A percentile compares a stretch with the other conserved stretches of the same genome.
phyloP scores from a whole-genome alignment of 2,888 invertebrate species.

The Polydrusus tereticollis region DNA sequence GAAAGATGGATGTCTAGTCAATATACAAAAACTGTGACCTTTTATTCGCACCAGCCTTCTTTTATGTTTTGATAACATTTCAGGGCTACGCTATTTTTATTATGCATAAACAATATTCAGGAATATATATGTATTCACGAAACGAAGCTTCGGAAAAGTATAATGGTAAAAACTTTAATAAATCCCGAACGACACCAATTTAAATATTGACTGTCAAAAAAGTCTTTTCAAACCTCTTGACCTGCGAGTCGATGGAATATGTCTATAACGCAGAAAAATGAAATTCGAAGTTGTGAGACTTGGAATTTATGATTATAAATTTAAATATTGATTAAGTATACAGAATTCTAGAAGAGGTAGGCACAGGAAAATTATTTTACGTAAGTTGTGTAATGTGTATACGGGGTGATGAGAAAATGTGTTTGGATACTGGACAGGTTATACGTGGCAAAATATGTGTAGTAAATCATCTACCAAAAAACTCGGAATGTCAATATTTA shows the following conservation, averaged over 20 bases:
- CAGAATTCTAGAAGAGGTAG: neutral
- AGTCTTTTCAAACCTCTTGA: constrained; percentile 1
- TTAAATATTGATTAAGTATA: neutral
- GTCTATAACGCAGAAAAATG: neutral
- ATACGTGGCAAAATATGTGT: too few species aligned
- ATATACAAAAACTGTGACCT: neutral
- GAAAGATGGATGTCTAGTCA: neutral
- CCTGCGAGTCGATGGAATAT: constrained; percentile 5
- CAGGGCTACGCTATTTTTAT: neutral
- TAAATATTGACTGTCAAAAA: constrained; percentile 30
- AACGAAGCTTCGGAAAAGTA: neutral
- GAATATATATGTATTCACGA: neutral
- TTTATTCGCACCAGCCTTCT: neutral
- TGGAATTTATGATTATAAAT: neutral
- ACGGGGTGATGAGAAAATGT: too few species aligned
- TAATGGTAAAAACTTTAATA: constrained; percentile 29
- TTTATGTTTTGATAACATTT: neutral
- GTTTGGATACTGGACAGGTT: too few species aligned
- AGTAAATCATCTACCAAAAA: too few species aligned
- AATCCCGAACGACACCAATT: constrained; percentile 19
- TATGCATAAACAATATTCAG: neutral
- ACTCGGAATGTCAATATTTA: too few species aligned
- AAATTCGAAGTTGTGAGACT: constrained; percentile 3
- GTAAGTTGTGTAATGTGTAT: too few species aligned
- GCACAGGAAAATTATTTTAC: too few species aligned